Conservation (phyloP, 2,888 invertebrate genomes). For the Ecdyonurus torrentis region DNA sequence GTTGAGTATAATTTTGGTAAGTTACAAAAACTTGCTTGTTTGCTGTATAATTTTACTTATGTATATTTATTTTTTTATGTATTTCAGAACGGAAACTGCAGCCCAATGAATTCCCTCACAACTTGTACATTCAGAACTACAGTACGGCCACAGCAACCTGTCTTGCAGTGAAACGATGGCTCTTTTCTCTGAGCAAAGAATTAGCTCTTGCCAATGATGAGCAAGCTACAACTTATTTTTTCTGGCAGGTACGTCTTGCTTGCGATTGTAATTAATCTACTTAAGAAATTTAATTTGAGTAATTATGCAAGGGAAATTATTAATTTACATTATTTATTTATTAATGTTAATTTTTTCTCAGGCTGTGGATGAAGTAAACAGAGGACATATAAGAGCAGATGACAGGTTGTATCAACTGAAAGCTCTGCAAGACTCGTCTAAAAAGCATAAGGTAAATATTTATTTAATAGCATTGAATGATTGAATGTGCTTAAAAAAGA, state of each 20-base stretch:
- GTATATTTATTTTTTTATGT: neutral
- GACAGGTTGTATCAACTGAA: constrained; percentile 91
- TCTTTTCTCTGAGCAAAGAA: constrained; percentile 57
- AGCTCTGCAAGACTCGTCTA: constrained; percentile 78
- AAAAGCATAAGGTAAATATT: constrained; percentile 61
- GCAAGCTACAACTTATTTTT: constrained; percentile 67
- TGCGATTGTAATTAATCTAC: neutral
- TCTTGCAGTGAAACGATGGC: constrained; percentile 72
- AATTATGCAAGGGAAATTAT: neutral
- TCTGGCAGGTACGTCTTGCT: constrained; percentile 46
- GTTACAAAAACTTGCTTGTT: constrained; percentile 17
- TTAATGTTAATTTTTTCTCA: constrained; percentile 17
- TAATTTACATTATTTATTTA: neutral
- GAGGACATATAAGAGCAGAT: constrained; percentile 77
- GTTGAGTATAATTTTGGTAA: constrained; percentile 93
- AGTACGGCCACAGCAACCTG: constrained; percentile 95
- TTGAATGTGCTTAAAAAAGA: too few relatives aligned
- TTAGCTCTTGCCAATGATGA: constrained; percentile 47
- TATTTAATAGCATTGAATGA: neutral
- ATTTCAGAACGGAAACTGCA: constrained; percentile 81
- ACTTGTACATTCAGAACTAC: constrained; percentile 97
- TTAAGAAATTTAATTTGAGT: neutral
- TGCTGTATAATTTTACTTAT: neutral
- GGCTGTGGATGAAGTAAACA: constrained; percentile 90
- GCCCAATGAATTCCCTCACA: constrained; percentile 89